These are phyloP conservation scores for Pagetopsis macropterus DNA, from an alignment of 2,797 vertebrate genomes.

Conservation along the genomic window DNA sequence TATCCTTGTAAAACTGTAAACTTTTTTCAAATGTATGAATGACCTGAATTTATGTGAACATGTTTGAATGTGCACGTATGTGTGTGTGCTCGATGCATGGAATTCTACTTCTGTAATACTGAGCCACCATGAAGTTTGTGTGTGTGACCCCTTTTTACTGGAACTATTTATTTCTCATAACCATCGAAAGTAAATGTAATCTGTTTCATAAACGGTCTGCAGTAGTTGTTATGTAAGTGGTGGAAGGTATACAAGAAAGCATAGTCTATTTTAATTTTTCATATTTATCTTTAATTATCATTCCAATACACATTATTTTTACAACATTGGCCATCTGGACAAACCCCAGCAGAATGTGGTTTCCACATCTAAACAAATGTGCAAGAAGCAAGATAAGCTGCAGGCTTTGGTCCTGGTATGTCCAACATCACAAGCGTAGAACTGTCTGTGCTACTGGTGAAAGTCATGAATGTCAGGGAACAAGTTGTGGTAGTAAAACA, in stretches of 20 bases:
- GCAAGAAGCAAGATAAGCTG: too few relatives aligned
- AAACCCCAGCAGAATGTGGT: too few relatives aligned
- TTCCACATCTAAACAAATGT: too few relatives aligned
- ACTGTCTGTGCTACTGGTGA: too few relatives aligned
- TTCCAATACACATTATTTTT: too few relatives aligned
- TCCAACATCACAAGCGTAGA: too few relatives aligned
- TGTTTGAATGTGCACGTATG: slow-evolving; percentile 47
- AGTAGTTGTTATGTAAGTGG: slow-evolving; percentile 49
- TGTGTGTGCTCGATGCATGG: slow-evolving; percentile 51
- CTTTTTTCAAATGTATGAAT: slow-evolving; percentile 91
- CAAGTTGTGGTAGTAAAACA: too few relatives aligned
- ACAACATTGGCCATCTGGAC: too few relatives aligned
- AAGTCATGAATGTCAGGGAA: too few relatives aligned
- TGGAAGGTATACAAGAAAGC: neutral
- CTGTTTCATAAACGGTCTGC: slow-evolving; percentile 81
- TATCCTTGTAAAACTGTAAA: slow-evolving; percentile 92
- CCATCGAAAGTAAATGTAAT: slow-evolving; percentile 86
- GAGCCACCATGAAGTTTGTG: slow-evolving; percentile 77
- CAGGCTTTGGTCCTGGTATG: too few relatives aligned
- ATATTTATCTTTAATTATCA: too few relatives aligned
- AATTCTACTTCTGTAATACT: slow-evolving; percentile 80
- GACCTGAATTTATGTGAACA: slow-evolving; percentile 78
- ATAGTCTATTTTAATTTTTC: too few relatives aligned
- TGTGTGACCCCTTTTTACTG: slow-evolving; percentile 86
- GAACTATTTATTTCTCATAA: slow-evolving; percentile 91